Evolutionary conservation across 2,888 invertebrate genomes (phyloP), one percentile per base, ranked within the genome.

Genomic region (Lissonota sp.): DNA sequence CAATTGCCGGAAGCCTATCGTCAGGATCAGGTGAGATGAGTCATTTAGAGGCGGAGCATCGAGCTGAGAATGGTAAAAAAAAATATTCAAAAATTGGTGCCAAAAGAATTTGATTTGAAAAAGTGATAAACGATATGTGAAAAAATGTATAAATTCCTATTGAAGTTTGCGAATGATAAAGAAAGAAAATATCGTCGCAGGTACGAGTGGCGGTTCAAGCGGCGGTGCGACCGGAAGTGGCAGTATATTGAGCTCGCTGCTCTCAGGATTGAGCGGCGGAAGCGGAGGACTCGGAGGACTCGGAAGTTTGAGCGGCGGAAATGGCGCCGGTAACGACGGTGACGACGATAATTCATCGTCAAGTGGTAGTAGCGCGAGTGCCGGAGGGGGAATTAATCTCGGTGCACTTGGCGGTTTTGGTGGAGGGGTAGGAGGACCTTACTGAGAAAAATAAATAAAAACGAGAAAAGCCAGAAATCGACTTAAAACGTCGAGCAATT

Each of bases 1-100:
- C 94, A 0, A 89, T 94, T 72, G 90, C 94, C 79, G 95, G 95
- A 64, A 95, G 95, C 67, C 90, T 95, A 80, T 94, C 94, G 79
- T 93, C 94, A 79, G 94, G 95, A 58, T 40, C 78, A 80, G 81
- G 78, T 79, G 76, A 79, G 80, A 70, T 46, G 42, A 72, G 46
- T 42, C 44, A 73, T 42, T 66, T 55, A 64, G 14, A 57, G n/a
- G 71, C 67, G 14, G 77, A 81, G 44, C 81, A 81, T 78, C 77
- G 73, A 74, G 12, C 8, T 49, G 64, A 69, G 49, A 53, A 76
- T 83, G 64, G 72, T 80, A 79, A n/a, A 39, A 64, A 7, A 14
- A 42, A 67, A 67, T 26, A n/a, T 10, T 60, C 6, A 49, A n/a
- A 57, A 46, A 40, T 26, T 1, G 6, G 1, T 4, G 44, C 10